Percentiles rank a stretch among this genome's conserved stretches.
These are phyloP conservation scores for Dissostichus mawsoni DNA, from an alignment of 2,113 vertebrate genomes.

Conservation along the genomic window DNA sequence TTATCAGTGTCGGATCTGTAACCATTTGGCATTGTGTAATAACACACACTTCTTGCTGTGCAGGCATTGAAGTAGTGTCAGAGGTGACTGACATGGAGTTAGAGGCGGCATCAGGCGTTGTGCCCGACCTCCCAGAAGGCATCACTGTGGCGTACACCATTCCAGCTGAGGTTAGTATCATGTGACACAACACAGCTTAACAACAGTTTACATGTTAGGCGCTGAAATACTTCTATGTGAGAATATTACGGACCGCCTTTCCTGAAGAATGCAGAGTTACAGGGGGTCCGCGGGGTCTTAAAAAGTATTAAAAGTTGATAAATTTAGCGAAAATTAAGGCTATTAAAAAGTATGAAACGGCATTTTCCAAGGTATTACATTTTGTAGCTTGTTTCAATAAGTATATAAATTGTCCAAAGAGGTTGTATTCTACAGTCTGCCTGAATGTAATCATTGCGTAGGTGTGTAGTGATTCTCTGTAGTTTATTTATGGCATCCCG, in stretches of 20 bases:
- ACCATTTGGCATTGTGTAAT: not conserved
- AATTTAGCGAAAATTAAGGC: no score
- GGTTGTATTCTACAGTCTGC: no score
- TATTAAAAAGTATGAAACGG: no score
- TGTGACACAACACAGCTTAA: not conserved
- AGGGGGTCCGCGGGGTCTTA: not conserved
- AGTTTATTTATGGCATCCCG: no score
- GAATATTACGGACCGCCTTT: not conserved
- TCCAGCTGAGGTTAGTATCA: constrained; percentile 87
- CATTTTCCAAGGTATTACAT: no score
- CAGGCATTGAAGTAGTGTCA: constrained; percentile 95
- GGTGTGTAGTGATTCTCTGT: no score
- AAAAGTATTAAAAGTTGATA: no score
- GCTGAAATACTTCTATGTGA: not conserved
- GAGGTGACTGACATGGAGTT: constrained; percentile 92
- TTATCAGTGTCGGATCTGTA: not conserved
- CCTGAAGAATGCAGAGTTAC: not conserved
- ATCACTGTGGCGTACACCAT: constrained; percentile 95
- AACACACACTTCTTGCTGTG: constrained; percentile 14
- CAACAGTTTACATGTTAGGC: not conserved
- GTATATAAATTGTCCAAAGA: no score
- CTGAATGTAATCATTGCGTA: no score
- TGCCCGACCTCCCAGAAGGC: constrained; percentile 92
- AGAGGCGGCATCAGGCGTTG: constrained; percentile 86
- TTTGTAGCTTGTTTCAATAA: no score